phyloP scores from a whole-genome alignment of 2,797 vertebrate species.

The Chaetodon trifasciatus region DNA sequence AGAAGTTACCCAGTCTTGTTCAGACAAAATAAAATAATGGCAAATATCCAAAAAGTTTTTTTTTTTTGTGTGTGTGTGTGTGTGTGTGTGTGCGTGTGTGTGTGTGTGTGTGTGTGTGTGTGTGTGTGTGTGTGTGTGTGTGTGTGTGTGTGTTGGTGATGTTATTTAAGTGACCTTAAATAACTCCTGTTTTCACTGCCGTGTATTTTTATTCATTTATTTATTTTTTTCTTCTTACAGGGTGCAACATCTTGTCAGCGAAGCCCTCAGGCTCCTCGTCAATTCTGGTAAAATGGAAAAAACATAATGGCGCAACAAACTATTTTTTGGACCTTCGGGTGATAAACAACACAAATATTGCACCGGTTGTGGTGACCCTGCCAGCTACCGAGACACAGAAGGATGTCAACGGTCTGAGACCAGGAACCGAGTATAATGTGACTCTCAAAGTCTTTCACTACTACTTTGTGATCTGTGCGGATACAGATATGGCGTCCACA shows the following conservation, averaged over 20 bases:
- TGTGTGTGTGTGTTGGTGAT: neutral
- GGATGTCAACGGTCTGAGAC: constrained; percentile 75
- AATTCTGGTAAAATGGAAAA: constrained; percentile 81
- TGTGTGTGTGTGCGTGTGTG: no score
- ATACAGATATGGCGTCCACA: constrained; percentile 65
- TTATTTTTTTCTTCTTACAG: constrained; percentile 61
- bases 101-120: no score
- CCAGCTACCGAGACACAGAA: neutral
- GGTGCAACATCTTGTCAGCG: constrained; percentile 77
- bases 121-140: no score
- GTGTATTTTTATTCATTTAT: constrained; percentile 20
- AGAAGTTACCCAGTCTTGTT: neutral
- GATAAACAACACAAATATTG: constrained; percentile 65
- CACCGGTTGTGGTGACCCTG: constrained; percentile 73
- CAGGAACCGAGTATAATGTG: constrained; percentile 82
- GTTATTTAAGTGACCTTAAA: neutral
- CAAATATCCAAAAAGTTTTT: neutral
- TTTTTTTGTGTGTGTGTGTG: no score
- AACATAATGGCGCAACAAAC: constrained; percentile 63
- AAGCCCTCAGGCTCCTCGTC: constrained; percentile 73
- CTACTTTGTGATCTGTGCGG: constrained; percentile 62
- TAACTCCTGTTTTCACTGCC: neutral
- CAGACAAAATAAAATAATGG: neutral
- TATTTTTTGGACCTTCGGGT: constrained; percentile 86
- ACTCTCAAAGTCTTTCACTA: constrained; percentile 82